These are phyloP conservation scores for Procambarus clarkii DNA, from an alignment of 1,140 invertebrate genomes.

Conservation along the genomic window DNA sequence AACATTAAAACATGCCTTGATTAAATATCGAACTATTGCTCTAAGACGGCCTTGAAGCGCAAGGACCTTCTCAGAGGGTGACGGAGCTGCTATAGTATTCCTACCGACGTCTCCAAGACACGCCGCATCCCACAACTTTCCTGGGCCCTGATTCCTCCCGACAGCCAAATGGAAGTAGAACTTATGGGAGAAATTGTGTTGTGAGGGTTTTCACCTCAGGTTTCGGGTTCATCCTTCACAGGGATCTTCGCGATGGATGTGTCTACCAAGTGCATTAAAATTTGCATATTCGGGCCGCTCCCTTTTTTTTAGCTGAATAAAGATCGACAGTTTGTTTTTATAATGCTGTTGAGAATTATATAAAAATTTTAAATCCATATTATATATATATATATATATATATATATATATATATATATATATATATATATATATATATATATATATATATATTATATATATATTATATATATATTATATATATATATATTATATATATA, in stretches of 20 bases:
- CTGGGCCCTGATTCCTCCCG: neutral
- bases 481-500: no score
- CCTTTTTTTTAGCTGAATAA: no score
- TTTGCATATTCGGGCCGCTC: neutral
- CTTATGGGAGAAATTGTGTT: conserved; percentile 3
- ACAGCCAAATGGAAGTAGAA: conserved; percentile 10
- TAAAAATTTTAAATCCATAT: no score
- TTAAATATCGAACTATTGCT: neutral
- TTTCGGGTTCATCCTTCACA: neutral
- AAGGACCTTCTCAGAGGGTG: neutral
- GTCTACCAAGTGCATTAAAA: neutral
- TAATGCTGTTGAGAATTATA: no score
- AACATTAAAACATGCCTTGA: neutral
- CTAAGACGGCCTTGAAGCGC: no score
- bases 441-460: no score
- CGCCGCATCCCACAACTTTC: neutral
- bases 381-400: no score
- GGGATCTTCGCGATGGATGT: neutral
- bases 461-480: no score
- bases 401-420: no score
- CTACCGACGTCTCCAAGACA: neutral
- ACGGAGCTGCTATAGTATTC: neutral
- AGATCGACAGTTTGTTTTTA: no score
- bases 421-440: no score
- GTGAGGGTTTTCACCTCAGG: neutral